Base-by-base conservation (phyloP, 2,797 vertebrate genomes). In the Sus cebifrons region DNA sequence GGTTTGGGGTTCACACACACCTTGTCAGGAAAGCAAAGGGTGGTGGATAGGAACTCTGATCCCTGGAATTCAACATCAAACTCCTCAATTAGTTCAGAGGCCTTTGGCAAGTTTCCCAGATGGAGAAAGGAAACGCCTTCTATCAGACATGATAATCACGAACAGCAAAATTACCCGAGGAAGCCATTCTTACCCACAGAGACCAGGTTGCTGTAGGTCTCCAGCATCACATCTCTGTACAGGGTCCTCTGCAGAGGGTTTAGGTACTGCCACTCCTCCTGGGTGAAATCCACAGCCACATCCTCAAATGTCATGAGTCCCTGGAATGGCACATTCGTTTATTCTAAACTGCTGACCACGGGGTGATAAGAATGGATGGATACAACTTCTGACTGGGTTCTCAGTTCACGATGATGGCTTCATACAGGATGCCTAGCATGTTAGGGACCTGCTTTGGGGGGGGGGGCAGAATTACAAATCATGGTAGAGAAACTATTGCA, bases 181-280 rank as follows among this genome's bases (percentile, higher is more conserved):
- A 96, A 85, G 85, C 65, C 60, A 95, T 84, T 68, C 97, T 98
- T 97, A 98, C 98, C 98, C 62, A 98, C 78, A 8, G 83, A 98
- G 49, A 97, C 89, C 52, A 98, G 54, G 93, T 97, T 95, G 88
- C 96, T 93, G 25, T 97, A 98, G 73, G 93, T 98, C 56, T 98
- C 98, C 58, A 98, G 95, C 97, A 98, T 98, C 77, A 98, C 97
- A 0, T 98, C 96, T 91, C 96, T 94, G 60, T 98, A 98, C 9
- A 98, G 89, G 10, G 70, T 94, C 95, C 84, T 97, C 92, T 98
- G 98, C n/a, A 86, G 58, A 21, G 83, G 82, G 67, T 96, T 96
- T 81, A 98, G 81, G 75, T 97, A 97, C 14, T 97, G 84, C 97
- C 98, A 98, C 29, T 98, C 98, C 29, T 96, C 98, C 14, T 94